Base-by-base conservation (phyloP, 2,888 invertebrate species). In the Chorisops tibialis region DNA sequence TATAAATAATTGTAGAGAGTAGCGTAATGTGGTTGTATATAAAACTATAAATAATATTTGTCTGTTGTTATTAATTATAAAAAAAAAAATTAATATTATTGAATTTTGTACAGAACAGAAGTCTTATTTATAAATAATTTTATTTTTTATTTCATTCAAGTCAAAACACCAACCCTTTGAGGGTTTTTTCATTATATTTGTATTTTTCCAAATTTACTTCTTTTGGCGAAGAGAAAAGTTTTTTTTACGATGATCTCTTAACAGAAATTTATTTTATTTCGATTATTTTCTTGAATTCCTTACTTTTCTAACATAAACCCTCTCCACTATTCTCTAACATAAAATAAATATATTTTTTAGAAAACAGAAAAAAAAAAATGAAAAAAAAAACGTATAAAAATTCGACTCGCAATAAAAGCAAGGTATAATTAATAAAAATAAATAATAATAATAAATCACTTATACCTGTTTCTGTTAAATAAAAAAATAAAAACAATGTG, bases 61-160 rank as follows among this genome's bases (percentile, higher is more conserved):
- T 56, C 56, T 56, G 56, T 56, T 56, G 56, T 56, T 56, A 56
- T 56, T 56, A 56, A 43, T 56, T 56, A 56, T 56, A 39, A 56
- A 54, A 54, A 41, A 18, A 35, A 51, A 54, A 19, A 52, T 37
- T 41, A 54, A 30, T 35, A 56, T 56, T 56, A 56, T 56, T 56
- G 45, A 56, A 45, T 56, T 54, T 39, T 56, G 56, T 56, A 56
- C 45, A 56, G 56, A 43, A 41, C 37, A 43, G n/a, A 56, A 56
- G 56, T 45, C 45, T 30, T 56, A 56, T 56, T 56, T 56, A 56
- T 45, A 30, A 43, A 7, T 39, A 38, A n/a, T 41, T 54, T 41
- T 41, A 54, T 3, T 51, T 51, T 51, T 30, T 30, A 30, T 30
- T 30, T 30, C 30, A 30, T 30, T 5, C n/a, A n/a, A n/a, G n/a